Evolutionary conservation across 2,113 vertebrate genomes (phyloP), one percentile per base, ranked within the genome.

Genomic region (Petaurus breviceps): DNA sequence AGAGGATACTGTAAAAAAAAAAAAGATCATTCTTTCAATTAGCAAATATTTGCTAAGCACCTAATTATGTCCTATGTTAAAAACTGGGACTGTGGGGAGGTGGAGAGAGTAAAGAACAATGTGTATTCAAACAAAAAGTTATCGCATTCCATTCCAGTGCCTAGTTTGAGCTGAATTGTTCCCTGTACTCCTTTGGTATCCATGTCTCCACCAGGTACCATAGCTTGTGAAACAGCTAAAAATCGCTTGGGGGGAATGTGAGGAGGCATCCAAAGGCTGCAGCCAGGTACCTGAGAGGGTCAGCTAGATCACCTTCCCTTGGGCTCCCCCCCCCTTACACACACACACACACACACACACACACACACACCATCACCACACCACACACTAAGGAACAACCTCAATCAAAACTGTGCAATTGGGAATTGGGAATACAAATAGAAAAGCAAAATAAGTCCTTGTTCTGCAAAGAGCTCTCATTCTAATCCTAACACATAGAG

Each of bases 161-260:
- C 31, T 31, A 77, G 46, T 26, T 0, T 0, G 46, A 92, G 22
- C 47, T 50, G 51, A 84, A 46, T 19, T 37, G n/a, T 84, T 7
- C 28, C 3, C 22, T 28, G 24, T 19, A 55, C 84, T 51, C 12
- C 0, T 9, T 51, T 51, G n/a, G 16, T n/a, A 84, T 84, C 68
- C 19, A 8, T 43, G 43, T 84, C 26, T 77, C 10, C 89, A 31
- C 49, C 0, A 43, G 25, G 8, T 47, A 37, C 11, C 50, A 51
- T 23, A 22, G 4, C 0, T 12, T 51, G 52, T 3, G 1, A 11
- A 24, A 57, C 24, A 49, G 47, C 47, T 53, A 51, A 89, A 12
- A 28, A 16, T 31, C 12, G 23, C 1, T 25, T 43, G 0, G 16
- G 51, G 57, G 89, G 51, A 52, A 12, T 0, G 0, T 0, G 57